These are phyloP conservation scores for Heterodera filipjevi DNA, from an alignment of 2,888 invertebrate species.

Conservation along the genomic window DNA sequence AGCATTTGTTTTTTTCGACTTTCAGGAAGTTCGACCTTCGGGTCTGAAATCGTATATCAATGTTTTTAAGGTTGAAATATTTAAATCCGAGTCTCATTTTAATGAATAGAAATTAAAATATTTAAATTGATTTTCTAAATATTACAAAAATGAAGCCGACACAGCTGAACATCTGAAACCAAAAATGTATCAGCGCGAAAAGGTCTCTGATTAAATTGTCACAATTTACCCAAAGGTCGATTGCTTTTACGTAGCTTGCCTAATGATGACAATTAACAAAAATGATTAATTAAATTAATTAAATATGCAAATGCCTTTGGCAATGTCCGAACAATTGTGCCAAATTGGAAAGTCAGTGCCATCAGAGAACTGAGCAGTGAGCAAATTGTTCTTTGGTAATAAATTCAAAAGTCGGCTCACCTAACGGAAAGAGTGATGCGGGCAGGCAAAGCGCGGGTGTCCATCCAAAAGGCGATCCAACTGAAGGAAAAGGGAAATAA, in stretches of 20 bases:
- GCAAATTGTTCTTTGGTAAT: background rate
- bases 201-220: constrained; percentile 5
- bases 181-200: background rate
- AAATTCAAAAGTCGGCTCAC: constrained; percentile 8
- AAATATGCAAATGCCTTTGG: constrained; percentile 44
- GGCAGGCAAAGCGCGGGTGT: constrained; percentile 61
- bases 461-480: constrained; percentile 66
- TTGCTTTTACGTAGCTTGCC: constrained; percentile 64
- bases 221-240: constrained; percentile 58
- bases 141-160: constrained; percentile 44
- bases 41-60: no score
- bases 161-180: constrained; percentile 40
- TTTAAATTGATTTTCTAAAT: no score
- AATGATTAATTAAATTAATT: constrained; percentile 28
- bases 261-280: constrained; percentile 18
- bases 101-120: background rate
- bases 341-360: constrained; percentile 65
- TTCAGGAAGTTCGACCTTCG: no score
- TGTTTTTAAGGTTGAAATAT: no score
- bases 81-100: no score
- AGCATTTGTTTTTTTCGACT: no score
- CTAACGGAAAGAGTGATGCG: constrained; percentile 61
- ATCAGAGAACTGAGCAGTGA: constrained; percentile 49
- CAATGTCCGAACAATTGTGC: constrained; percentile 60
- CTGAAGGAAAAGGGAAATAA: background rate